Conservation (phyloP, 2,113 vertebrate genomes). For the Shinisaurus crocodilurus region DNA sequence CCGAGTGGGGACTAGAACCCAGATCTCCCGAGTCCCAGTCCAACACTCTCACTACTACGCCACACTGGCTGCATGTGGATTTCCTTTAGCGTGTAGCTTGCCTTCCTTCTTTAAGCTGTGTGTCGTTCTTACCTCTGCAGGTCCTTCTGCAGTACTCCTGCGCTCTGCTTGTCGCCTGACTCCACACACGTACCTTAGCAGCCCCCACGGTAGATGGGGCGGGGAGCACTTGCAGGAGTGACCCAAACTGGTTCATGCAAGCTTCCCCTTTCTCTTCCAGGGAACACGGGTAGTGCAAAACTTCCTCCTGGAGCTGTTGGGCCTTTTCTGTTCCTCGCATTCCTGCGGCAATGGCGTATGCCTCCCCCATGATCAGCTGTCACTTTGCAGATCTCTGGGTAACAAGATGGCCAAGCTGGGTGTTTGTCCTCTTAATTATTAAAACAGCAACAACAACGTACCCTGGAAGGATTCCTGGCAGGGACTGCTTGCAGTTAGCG, state of each 20-base stretch:
- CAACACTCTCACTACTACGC: too few species aligned
- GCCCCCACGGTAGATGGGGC: background rate
- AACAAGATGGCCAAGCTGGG: background rate
- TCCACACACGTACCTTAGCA: too few species aligned
- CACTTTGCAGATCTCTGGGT: fast-evolving
- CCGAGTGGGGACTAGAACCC: too few species aligned
- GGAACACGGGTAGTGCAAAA: too few species aligned
- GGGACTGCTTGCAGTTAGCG: background rate
- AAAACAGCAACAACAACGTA: background rate
- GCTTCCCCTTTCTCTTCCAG: background rate
- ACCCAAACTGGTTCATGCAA: background rate
- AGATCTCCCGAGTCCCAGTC: too few species aligned
- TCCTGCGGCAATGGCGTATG: background rate
- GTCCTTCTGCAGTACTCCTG: background rate
- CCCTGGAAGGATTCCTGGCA: background rate
- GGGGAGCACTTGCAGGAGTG: background rate
- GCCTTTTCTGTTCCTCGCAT: background rate
- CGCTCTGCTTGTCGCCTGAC: background rate
- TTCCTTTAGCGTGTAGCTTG: background rate
- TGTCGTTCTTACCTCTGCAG: background rate
- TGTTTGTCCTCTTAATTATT: background rate
- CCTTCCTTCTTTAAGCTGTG: background rate
- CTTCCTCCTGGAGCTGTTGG: background rate
- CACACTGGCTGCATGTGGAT: background rate
- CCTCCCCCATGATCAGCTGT: background rate